These are phyloP conservation scores for Drosophila pseudoobscura DNA, from an alignment of 1,140 invertebrate genomes.

Conservation along the genomic window DNA sequence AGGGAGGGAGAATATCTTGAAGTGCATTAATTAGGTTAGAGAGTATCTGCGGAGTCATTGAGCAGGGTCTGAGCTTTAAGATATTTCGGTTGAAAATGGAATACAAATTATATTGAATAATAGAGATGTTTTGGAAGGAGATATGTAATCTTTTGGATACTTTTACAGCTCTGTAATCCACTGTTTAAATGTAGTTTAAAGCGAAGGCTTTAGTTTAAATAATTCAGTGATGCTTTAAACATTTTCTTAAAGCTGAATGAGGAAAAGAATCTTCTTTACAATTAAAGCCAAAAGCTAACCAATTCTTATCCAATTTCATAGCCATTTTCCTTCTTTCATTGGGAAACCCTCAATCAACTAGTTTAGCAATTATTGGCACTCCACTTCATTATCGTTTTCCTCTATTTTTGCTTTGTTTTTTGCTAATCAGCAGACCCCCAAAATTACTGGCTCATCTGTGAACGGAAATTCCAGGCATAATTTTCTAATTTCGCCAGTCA, in stretches of 20 bases:
- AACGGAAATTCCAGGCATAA: conserved; percentile 79
- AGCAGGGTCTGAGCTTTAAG: conserved; percentile 4
- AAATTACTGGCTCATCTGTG: conserved; percentile 44
- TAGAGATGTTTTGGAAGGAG: background rate
- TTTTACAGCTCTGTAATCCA: background rate
- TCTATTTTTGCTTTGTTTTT: background rate
- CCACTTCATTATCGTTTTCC: conserved; percentile 45
- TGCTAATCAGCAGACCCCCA: conserved; percentile 57
- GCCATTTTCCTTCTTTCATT: background rate
- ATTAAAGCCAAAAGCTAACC: no score
- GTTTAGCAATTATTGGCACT: background rate
- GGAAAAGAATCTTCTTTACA: no score
- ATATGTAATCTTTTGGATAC: conserved; percentile 8
- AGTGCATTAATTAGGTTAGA: conserved; percentile 48
- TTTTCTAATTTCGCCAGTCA: conserved; percentile 75
- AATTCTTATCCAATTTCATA: no score
- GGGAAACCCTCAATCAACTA: background rate
- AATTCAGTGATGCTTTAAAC: no score
- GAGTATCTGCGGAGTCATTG: conserved; percentile 15
- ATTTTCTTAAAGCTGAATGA: no score
- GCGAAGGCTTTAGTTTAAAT: no score
- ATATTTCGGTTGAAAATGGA: conserved; percentile 2
- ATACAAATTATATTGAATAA: conserved; percentile 2
- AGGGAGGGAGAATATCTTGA: conserved; percentile 17
- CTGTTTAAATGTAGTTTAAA: no score